Evolutionary conservation across 2,888 invertebrate genomes (phyloP), one percentile per base, ranked within the genome.

Genomic region (Drosophila siamana): DNA sequence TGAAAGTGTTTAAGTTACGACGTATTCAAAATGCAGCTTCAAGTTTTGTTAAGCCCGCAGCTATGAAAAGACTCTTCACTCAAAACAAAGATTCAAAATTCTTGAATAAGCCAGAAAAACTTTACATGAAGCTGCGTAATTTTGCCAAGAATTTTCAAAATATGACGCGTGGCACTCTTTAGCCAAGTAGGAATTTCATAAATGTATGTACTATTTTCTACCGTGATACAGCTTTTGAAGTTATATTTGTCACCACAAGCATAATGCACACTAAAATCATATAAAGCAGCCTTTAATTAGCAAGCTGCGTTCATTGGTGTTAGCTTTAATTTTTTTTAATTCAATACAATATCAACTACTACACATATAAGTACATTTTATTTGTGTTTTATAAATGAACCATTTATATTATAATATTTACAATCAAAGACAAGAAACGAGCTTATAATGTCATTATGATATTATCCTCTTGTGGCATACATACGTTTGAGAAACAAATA

Each of bases 91-190:
- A 43, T 59, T 48, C 50, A 69, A 79, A 67, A 68, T 88, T 86
- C 64, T 69, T 63, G 82, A 88, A 86, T 75, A 82, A 86, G 69
- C 68, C 47, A 55, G 67, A 77, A 77, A 69, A 82, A 83, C 86
- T 88, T 86, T 69, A 55, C 63, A 16, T 28, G 52, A 55, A 69
- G 74, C 73, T 76, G 67, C 67, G 66, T 67, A 55, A 82, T 71
- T 64, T 75, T 68, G 36, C 47, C 19, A 38, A 55, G 77, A 83
- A 87, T 81, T 85, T 70, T 46, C 59, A 51, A 64, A 66, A 55
- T 56, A 46, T 44, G 43, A 11, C 44, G 22, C 24, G 24, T 24
- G 24, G 6, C 5, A n/a, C 16, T 51, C 36, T 59, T 59, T 36
- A 66, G 65, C 46, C 38, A 24, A 50, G 24, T 15, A 38, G 88